Evolutionary conservation across 1,140 invertebrate genomes (phyloP), one percentile per base, ranked within the genome.

Genomic region (Mactra quadrangularis): DNA sequence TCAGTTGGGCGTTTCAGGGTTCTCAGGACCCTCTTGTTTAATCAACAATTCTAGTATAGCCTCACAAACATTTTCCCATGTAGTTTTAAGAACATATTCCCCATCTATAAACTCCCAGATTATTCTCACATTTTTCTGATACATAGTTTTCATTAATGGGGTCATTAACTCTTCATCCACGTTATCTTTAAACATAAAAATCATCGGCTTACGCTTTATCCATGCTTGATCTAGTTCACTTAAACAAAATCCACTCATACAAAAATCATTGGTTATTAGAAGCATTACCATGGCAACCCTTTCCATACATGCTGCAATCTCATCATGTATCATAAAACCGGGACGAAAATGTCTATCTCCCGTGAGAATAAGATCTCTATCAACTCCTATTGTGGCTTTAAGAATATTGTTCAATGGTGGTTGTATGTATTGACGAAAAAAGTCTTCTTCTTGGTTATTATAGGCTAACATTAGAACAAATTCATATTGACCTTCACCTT

Each of bases 31-130:
- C n/a, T n/a, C n/a, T n/a, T n/a, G n/a, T n/a, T n/a, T n/a, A n/a
- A n/a, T n/a, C n/a, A n/a, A n/a, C n/a, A 68, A 25, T 19, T 72
- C 70, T 17, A 72, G 27, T n/a, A 72, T 57, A 22, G 70, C 27
- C 1, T 1, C 27, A 57, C 70, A 53, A 17, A 72, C 47, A 72
- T 72, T 55, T 3, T 72, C 35, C 70, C 70, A 72, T 35, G 70
- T 72, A 31, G 70, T 55, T 57, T 72, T 72, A 27, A 72, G 47
- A 31, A 53, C 9, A 41, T 57, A 57, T 41, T 27, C 55, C 29
- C 29, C n/a, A 59, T 25, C 27, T 59, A 27, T 25, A 25, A 25
- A 11, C 29, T 2, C 29, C 55, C 55, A 59, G n/a, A 59, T 19
- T 13, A 59, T 29, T 29, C 55, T 59, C 2, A 27, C 25, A 27